Evolutionary conservation across 2,888 invertebrate species (phyloP).

Genomic region (Matsumyia berberina): DNA sequence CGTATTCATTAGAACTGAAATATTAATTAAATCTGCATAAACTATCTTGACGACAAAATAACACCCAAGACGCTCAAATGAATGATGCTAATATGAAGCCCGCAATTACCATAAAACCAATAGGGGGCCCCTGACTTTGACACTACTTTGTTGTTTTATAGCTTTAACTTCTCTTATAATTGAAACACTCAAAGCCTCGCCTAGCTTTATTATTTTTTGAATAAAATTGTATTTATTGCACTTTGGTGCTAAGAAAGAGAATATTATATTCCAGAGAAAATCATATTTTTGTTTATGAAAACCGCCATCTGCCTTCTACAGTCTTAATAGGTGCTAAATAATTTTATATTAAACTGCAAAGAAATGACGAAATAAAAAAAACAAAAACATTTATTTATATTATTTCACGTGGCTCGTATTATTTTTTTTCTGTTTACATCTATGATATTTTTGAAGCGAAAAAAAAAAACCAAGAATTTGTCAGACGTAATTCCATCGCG

Average conservation of each 20-base stretch:
- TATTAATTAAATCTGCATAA: constrained; percentile 11
- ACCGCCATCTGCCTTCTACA: background rate
- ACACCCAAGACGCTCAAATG: background rate
- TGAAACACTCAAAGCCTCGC: background rate
- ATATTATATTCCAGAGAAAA: too few species aligned
- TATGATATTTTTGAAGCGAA: background rate
- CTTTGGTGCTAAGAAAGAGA: background rate
- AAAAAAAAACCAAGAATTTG: background rate
- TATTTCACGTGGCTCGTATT: constrained; percentile 5
- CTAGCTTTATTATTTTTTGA: background rate
- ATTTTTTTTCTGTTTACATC: constrained; percentile 3
- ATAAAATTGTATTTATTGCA: constrained; percentile 7
- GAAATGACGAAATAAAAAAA: background rate
- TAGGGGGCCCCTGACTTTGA: too few species aligned
- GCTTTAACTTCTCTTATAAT: background rate
- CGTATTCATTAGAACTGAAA: constrained; percentile 2
- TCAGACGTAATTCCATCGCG: background rate
- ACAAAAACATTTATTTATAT: background rate
- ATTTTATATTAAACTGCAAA: too few species aligned
- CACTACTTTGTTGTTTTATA: background rate
- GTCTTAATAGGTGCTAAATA: constrained; percentile 2
- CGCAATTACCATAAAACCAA: background rate
- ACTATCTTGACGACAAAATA: background rate
- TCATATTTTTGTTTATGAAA: background rate
- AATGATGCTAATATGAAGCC: background rate